Evolutionary conservation across 2,888 invertebrate genomes (phyloP).

Genomic region (Ichneumoninae sp.): DNA sequence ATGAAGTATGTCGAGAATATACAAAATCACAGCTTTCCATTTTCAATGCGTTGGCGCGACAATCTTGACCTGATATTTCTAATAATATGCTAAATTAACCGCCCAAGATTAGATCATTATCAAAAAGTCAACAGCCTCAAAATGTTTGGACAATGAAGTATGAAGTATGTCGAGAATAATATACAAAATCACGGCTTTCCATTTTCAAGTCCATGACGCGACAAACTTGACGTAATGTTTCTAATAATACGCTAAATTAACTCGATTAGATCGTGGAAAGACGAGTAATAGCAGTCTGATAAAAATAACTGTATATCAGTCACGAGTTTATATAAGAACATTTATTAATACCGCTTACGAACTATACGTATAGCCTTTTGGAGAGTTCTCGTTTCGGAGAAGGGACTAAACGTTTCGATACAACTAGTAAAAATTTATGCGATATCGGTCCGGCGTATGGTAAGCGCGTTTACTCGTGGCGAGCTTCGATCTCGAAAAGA

Average conservation of each 20-base stretch:
- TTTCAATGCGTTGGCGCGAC: no score
- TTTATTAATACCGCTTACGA: constrained; percentile 61
- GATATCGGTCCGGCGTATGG: neutral
- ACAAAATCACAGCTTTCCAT: no score
- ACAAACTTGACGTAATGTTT: neutral
- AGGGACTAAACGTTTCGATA: constrained; percentile 9
- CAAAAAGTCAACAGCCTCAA: no score
- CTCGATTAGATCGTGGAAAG: neutral
- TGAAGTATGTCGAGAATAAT: neutral
- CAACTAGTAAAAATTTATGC: constrained; percentile 6
- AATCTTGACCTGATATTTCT: no score
- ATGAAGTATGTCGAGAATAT: no score
- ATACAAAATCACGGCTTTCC: neutral
- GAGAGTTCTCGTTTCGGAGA: constrained; percentile 19
- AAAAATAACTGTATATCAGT: neutral
- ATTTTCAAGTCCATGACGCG: neutral
- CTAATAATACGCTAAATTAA: neutral
- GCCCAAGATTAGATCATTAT: no score
- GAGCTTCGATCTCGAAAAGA: neutral
- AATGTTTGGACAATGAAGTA: no score
- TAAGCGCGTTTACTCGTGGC: neutral
- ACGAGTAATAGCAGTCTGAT: neutral
- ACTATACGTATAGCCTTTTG: constrained; percentile 46
- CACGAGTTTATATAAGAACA: constrained; percentile 31
- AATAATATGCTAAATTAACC: no score